Percentiles rank a stretch among this genome's conserved stretches.
phyloP scores from a whole-genome alignment of 2,797 vertebrate species.

The Sebastes minor region DNA sequence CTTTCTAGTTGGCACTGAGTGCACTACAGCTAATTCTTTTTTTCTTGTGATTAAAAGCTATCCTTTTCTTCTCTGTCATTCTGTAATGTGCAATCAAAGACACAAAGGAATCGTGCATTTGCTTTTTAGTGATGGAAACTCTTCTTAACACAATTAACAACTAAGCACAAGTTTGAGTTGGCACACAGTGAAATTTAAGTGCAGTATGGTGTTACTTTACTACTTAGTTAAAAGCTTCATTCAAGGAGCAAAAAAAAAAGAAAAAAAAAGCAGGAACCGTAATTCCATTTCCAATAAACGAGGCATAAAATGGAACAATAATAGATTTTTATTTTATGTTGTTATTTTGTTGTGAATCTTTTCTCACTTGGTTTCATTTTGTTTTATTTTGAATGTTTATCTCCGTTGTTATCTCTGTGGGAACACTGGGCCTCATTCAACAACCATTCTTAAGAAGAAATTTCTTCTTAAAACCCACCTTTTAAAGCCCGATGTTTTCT shows the following conservation, averaged over 20 bases:
- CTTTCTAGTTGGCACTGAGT: not conserved
- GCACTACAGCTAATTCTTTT: not conserved
- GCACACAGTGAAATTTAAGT: not conserved
- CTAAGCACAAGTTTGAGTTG: not conserved
- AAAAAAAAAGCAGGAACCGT: not conserved
- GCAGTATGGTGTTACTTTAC: not conserved
- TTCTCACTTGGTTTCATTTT: not conserved
- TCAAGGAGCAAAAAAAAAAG: not conserved
- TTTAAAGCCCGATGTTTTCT: too few species aligned
- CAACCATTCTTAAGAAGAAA: too few species aligned
- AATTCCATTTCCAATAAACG: not conserved
- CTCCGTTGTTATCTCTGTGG: not conserved
- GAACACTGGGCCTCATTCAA: too few species aligned
- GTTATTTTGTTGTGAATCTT: not conserved
- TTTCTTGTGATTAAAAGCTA: conserved; percentile 4
- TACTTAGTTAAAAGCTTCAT: not conserved
- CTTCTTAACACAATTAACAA: conserved; percentile 1
- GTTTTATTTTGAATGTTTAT: not conserved
- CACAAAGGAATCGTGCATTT: conserved; percentile 3
- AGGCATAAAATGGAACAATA: not conserved
- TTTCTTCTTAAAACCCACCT: too few species aligned
- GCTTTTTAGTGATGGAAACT: conserved; percentile 9
- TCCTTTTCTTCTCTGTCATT: not conserved
- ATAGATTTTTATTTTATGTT: not conserved
- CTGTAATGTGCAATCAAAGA: conserved; percentile 10